A percentile compares a stretch with the other conserved stretches of the same genome.
Conservation (phyloP, 2,888 invertebrate genomes). For the Rhagonycha fulva region DNA sequence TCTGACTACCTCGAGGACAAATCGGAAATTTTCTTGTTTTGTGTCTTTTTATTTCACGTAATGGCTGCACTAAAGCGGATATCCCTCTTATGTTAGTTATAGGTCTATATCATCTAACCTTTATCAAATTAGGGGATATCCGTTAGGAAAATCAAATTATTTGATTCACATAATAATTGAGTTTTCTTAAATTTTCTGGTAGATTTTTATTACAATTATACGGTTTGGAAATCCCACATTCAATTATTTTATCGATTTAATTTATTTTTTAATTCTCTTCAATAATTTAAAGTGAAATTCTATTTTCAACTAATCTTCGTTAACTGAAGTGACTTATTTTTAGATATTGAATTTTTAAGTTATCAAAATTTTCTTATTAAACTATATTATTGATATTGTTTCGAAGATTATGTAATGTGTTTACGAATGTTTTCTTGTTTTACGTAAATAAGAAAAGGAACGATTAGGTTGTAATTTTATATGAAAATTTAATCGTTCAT, state of each 20-base stretch:
- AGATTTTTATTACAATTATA: neutral
- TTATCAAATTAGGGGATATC: neutral
- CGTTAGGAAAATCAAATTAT: neutral
- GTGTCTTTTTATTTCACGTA: neutral
- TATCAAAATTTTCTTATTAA: neutral
- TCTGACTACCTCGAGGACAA: neutral
- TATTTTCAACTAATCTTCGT: neutral
- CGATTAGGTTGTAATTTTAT: neutral
- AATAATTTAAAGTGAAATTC: neutral
- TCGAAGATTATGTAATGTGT: too few relatives aligned
- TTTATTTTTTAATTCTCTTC: neutral
- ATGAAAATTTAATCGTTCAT: neutral
- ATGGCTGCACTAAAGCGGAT: neutral
- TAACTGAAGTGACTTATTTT: neutral
- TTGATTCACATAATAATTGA: neutral
- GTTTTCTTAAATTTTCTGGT: neutral
- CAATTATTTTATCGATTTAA: neutral
- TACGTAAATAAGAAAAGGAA: neutral
- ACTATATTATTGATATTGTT: too few relatives aligned
- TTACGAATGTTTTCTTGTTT: neutral
- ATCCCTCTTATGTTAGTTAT: neutral
- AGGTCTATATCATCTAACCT: neutral
- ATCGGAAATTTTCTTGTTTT: neutral
- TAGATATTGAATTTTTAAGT: neutral
- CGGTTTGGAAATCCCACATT: neutral